Evolutionary conservation across 2,888 invertebrate genomes (phyloP).

Genomic region (Agonum fuliginosum): DNA sequence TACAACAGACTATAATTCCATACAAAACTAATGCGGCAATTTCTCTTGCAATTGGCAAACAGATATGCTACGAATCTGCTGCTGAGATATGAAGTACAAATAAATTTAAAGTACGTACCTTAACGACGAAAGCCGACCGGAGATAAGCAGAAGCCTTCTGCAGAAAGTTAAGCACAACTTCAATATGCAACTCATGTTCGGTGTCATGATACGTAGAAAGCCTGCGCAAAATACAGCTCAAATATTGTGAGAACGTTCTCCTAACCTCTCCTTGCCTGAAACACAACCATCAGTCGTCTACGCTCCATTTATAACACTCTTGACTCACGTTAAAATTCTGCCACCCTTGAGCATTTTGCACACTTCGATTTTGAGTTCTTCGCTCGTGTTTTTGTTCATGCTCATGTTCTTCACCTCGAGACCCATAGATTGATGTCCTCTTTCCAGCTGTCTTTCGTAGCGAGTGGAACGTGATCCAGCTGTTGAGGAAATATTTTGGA

Average conservation of each 20-base stretch:
- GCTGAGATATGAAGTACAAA: too few species aligned
- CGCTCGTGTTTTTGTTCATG: constrained; percentile 67
- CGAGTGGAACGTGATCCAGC: constrained; percentile 69
- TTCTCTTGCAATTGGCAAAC: too few species aligned
- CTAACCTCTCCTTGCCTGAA: constrained; percentile 81
- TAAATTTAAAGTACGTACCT: too few species aligned
- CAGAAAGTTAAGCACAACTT: constrained; percentile 85
- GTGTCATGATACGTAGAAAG: constrained; percentile 74
- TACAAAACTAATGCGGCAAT: too few species aligned
- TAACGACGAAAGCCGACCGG: constrained; percentile 80
- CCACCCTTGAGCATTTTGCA: constrained; percentile 78
- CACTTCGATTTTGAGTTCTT: constrained; percentile 69
- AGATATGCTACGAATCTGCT: too few species aligned
- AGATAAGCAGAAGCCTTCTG: constrained; percentile 83
- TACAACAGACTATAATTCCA: too few species aligned
- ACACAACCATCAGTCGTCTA: constrained; percentile 57
- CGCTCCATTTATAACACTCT: neutral
- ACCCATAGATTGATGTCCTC: constrained; percentile 68
- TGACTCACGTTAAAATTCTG: constrained; percentile 79
- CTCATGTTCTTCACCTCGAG: constrained; percentile 70
- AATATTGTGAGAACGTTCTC: constrained; percentile 85
- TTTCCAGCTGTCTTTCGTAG: constrained; percentile 71
- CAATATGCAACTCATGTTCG: constrained; percentile 77
- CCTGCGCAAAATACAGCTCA: constrained; percentile 83
- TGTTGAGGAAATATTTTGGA: neutral